phyloP scores from a whole-genome alignment of 2,888 invertebrate species.

The Stenodema calcarata region DNA sequence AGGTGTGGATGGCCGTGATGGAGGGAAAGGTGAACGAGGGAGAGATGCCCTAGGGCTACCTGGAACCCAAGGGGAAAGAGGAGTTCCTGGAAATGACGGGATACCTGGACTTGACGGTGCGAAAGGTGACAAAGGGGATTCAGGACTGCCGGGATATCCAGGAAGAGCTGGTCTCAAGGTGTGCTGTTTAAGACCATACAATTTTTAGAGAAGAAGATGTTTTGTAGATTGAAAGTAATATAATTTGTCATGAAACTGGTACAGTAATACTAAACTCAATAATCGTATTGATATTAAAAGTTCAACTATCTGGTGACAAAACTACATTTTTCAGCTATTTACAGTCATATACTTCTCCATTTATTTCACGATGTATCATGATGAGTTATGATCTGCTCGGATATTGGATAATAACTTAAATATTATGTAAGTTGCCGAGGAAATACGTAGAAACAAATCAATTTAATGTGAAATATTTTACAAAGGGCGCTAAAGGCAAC shows the following conservation, averaged over 20 bases:
- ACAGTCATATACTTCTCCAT: no score
- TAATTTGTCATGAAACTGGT: neutral
- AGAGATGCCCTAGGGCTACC: slow-evolving; percentile 67
- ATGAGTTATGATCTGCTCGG: no score
- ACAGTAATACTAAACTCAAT: no score
- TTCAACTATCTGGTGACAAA: slow-evolving; percentile 68
- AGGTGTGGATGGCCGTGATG: slow-evolving; percentile 61
- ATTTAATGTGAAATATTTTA: neutral
- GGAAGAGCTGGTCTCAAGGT: slow-evolving; percentile 65
- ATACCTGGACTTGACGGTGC: slow-evolving; percentile 62
- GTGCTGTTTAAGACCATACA: neutral
- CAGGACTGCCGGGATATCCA: slow-evolving; percentile 72
- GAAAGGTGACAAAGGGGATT: slow-evolving; percentile 44
- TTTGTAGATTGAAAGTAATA: neutral
- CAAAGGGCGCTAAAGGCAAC: slow-evolving; percentile 60
- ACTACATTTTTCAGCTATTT: slow-evolving; percentile 65
- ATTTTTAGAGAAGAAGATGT: neutral
- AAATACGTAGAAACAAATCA: slow-evolving; percentile 11
- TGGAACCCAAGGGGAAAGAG: slow-evolving; percentile 75
- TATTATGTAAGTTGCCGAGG: no score
- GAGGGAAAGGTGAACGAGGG: slow-evolving; percentile 52
- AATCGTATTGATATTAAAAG: no score
- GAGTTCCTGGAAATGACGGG: slow-evolving; percentile 61
- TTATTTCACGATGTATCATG: no score
- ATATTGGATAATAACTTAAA: no score